These are phyloP conservation scores for Actinostola sp. DNA, from an alignment of 92 coral and sea anemone species.

Conservation along the genomic window DNA sequence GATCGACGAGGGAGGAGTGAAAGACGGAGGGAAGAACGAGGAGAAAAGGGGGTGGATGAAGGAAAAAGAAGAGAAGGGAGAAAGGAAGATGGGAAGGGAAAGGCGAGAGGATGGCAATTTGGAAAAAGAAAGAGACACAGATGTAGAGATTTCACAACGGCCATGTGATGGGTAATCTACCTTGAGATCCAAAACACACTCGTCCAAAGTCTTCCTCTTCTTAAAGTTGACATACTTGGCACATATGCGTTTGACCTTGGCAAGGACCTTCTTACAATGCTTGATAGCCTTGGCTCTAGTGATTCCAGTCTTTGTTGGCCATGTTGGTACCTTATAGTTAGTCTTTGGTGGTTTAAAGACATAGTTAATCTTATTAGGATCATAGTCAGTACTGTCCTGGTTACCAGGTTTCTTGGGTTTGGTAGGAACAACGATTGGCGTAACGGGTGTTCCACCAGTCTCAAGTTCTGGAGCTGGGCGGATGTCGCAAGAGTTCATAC, in stretches of 20 bases:
- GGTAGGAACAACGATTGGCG: constrained; percentile 69
- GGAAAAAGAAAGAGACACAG: neutral
- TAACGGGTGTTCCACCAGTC: constrained; percentile 67
- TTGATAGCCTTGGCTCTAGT: constrained; percentile 51
- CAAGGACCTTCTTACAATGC: constrained; percentile 55
- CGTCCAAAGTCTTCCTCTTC: constrained; percentile 41
- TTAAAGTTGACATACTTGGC: constrained; percentile 41
- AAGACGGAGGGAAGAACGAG: too few relatives aligned
- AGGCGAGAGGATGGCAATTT: too few relatives aligned
- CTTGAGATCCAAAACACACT: constrained; percentile 77
- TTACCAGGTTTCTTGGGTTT: constrained; percentile 65
- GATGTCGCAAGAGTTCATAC: constrained; percentile 79
- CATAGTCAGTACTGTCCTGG: constrained; percentile 72
- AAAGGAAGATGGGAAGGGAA: too few relatives aligned
- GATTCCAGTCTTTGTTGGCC: constrained; percentile 75
- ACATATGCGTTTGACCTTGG: constrained; percentile 52
- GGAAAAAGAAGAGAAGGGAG: too few relatives aligned
- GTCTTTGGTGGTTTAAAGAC: constrained; percentile 66
- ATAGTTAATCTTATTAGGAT: constrained; percentile 70
- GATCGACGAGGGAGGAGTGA: too few relatives aligned
- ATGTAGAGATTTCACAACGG: neutral
- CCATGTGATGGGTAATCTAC: too few relatives aligned
- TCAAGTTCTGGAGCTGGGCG: constrained; percentile 71
- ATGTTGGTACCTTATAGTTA: constrained; percentile 39
- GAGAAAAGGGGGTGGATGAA: too few relatives aligned